phyloP scores from a whole-genome alignment of 2,888 invertebrate genomes.

The Drosophila helvetica region DNA sequence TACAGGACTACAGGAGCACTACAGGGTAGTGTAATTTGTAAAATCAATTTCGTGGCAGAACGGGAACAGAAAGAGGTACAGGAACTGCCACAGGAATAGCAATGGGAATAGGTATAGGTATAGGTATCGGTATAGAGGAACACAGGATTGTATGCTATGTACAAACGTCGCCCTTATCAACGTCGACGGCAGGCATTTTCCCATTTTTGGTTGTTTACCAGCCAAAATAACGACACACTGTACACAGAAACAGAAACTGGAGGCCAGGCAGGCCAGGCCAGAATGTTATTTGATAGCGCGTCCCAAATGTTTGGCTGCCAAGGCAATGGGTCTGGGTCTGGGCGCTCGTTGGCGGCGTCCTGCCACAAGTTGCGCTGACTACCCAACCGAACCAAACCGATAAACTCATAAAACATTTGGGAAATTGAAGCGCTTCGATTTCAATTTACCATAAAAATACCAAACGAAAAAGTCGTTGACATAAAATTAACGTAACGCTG shows the following conservation, averaged over 20 bases:
- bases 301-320: slow-evolving; percentile 78
- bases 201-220: slow-evolving; percentile 76
- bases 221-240: slow-evolving; percentile 77
- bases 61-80: slow-evolving; percentile 21
- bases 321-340: slow-evolving; percentile 59
- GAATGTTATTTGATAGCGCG: slow-evolving; percentile 78
- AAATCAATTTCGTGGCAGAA: slow-evolving; percentile 71
- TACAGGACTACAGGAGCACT: slow-evolving; percentile 85
- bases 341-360: slow-evolving; percentile 45
- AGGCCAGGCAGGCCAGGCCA: slow-evolving; percentile 29
- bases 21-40: slow-evolving; percentile 85
- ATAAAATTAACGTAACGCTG: slow-evolving; percentile 78
- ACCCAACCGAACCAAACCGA: slow-evolving; percentile 50
- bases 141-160: slow-evolving; percentile 22
- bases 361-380: slow-evolving; percentile 77
- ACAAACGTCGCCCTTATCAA: slow-evolving; percentile 79
- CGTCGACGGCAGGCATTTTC: slow-evolving; percentile 75
- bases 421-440: slow-evolving; percentile 75
- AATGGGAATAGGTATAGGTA: slow-evolving; percentile 14
- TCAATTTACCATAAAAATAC: slow-evolving; percentile 74
- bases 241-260: slow-evolving; percentile 13
- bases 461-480: slow-evolving; percentile 74
- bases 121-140: no score
- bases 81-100: slow-evolving; percentile 13
- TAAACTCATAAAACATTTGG: slow-evolving; percentile 79